Conservation (phyloP, 2,888 invertebrate genomes). For the Drosophila kambysellisi region DNA sequence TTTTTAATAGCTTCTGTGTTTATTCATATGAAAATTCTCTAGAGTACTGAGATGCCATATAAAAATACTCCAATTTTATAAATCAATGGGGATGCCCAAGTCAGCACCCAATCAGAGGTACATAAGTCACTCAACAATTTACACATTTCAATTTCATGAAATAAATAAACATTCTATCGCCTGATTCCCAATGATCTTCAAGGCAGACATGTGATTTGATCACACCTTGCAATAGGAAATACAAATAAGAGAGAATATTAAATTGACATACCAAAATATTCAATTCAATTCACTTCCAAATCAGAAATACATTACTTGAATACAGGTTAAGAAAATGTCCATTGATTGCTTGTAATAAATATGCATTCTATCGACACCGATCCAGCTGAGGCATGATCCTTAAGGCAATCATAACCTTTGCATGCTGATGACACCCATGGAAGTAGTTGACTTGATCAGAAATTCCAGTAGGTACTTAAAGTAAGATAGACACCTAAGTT, state of each 20-base stretch:
- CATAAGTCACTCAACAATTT: background rate
- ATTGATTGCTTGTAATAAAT: background rate
- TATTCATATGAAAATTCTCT: background rate
- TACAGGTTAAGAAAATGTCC: background rate
- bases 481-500: constrained; percentile 24
- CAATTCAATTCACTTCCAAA: background rate
- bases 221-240: background rate
- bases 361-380: background rate
- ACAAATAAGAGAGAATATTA: background rate
- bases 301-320: background rate
- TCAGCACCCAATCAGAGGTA: background rate
- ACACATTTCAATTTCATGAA: background rate
- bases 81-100: background rate
- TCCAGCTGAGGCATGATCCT: background rate
- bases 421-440: background rate
- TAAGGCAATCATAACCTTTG: background rate
- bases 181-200: background rate
- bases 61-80: background rate
- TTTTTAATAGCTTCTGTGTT: background rate
- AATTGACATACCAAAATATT: background rate
- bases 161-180: background rate
- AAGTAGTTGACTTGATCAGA: background rate
- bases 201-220: background rate
- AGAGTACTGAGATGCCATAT: background rate
- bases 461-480: constrained; percentile 19